Base-by-base conservation (phyloP, 2,797 vertebrate species). In the Crocidura indochinensis region DNA sequence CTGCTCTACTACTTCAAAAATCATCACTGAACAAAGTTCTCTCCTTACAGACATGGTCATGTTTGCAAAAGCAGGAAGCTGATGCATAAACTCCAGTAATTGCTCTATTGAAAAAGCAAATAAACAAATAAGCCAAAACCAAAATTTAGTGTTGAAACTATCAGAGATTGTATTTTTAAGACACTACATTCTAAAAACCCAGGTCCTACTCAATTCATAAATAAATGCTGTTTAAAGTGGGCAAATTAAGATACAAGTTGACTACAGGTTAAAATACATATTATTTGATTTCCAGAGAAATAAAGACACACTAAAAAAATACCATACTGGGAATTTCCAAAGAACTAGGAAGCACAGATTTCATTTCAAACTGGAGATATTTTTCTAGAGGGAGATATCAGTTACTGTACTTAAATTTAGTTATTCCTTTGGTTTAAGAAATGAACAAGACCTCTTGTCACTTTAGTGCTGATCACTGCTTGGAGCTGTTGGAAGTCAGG, bases 21-120 rank as follows among this genome's bases (percentile, higher is more conserved):
- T 98, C 98, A 99, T 99, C 94, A 99, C 98, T 1, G 98, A 98
- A 91, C 98, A 99, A 49, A 99, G 97, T 0, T 99, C 98, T 92
- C 98, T 98, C 87, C 98, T 97, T 91, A 99, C 98, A 74, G 98
- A 98, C 98, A 99, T 98, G 22, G 98, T 99, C 98, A 99, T 99
- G 96, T 99, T 99, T 10, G 98, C 98, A 96, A 99, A 99, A 62
- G 98, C 98, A 69, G 98, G 98, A 20, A 99, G 98, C 1, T 99
- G 98, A 94, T 99, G 98, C 98, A 98, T 98, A 65, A 99, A 98
- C 95, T 99, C 98, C 97, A 99, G 3, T 77, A 99, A 97, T 87
- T 98, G 98, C 68, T 99, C 98, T 99, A 96, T 94, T n/a, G 83
- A 84, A 95, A 94, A 56, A 91, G 77, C 93, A 93, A 95, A 95